Evolutionary conservation across 2,113 vertebrate genomes (phyloP).

Genomic region (Paramormyrops kingsleyae): DNA sequence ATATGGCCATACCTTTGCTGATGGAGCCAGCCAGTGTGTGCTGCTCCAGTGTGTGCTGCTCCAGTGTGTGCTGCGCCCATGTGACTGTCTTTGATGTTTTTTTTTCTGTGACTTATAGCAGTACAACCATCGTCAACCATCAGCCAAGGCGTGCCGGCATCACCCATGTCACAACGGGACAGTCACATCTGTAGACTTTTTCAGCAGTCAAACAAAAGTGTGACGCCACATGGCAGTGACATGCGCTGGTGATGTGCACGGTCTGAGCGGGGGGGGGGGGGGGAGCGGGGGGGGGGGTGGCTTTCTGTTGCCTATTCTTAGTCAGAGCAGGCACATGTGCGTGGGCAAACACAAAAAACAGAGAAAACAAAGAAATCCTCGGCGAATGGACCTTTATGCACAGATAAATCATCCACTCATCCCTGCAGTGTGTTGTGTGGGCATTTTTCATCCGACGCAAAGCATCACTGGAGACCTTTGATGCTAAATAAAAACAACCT

Average conservation of each 20-base stretch:
- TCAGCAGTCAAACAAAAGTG: neutral
- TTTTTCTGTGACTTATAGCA: neutral
- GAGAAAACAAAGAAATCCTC: neutral
- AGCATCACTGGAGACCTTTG: neutral
- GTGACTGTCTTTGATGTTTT: neutral
- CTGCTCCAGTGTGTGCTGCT: neutral
- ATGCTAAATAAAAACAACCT: neutral
- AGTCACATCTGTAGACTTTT: slow-evolving; percentile 12
- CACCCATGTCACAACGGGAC: neutral
- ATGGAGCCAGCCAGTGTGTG: neutral
- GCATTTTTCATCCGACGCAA: neutral
- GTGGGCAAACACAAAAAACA: neutral
- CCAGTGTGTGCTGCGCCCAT: neutral
- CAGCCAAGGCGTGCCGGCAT: neutral
- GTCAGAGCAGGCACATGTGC: neutral
- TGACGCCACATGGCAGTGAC: neutral
- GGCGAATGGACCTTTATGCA: neutral
- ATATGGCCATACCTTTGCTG: neutral
- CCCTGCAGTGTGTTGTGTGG: neutral
- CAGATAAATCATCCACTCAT: neutral
- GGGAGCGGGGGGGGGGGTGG: neutral
- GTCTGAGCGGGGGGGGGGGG: neutral
- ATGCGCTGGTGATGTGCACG: neutral
- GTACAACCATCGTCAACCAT: neutral
- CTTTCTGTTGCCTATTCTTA: neutral